These are phyloP conservation scores for Zaprionus nigranus DNA, from an alignment of 1,140 invertebrate genomes.

Conservation along the genomic window DNA sequence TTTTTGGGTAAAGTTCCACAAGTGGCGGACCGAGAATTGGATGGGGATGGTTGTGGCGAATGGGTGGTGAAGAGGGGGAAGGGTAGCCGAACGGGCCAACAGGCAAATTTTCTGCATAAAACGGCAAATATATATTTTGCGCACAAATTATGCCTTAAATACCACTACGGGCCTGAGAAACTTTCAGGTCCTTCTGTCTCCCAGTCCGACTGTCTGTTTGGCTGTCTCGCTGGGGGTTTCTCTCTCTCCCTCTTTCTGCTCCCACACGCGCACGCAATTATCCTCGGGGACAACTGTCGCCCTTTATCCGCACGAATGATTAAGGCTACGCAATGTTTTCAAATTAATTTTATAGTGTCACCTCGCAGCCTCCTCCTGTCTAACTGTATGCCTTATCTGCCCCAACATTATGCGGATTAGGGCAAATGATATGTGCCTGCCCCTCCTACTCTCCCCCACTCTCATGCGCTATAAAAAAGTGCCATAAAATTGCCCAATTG, in stretches of 20 bases:
- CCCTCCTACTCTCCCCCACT: conserved; percentile 21
- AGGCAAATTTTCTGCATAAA: conserved; percentile 60
- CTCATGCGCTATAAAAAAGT: conserved; percentile 22
- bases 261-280: conserved; percentile 74
- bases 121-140: conserved; percentile 70
- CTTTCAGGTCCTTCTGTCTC: background rate
- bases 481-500: conserved; percentile 43
- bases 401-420: conserved; percentile 57
- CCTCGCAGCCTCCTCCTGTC: conserved; percentile 29
- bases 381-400: conserved; percentile 43
- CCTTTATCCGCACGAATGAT: conserved; percentile 79
- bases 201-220: background rate
- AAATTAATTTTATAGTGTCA: conserved; percentile 79
- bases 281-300: conserved; percentile 75
- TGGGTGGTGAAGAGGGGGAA: background rate
- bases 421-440: conserved; percentile 33
- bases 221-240: background rate
- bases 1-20: conserved; percentile 71
- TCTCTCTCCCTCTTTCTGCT: conserved; percentile 19
- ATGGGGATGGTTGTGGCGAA: background rate
- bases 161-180: conserved; percentile 14
- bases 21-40: conserved; percentile 56
- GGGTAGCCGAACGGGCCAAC: background rate
- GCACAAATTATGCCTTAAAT: conserved; percentile 78
- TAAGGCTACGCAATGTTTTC: conserved; percentile 69